Percentiles rank a stretch among this genome's conserved stretches.
phyloP scores from a whole-genome alignment of 2,888 invertebrate genomes.

The Candidula unifasciata region DNA sequence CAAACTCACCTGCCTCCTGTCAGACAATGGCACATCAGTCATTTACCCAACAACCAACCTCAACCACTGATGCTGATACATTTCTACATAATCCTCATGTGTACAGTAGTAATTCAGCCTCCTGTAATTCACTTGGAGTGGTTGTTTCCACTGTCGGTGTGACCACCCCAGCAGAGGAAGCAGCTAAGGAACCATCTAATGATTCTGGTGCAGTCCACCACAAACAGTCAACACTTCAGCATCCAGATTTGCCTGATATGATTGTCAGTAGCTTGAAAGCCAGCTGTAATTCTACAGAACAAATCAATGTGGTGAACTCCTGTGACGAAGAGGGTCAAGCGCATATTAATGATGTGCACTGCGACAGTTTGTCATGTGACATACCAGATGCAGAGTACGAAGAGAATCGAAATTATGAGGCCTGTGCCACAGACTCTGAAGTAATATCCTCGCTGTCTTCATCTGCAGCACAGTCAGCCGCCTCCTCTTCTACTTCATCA shows the following conservation, averaged over 20 bases:
- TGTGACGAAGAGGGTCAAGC: background rate
- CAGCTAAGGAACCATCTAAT: background rate
- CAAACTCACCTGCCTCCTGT: slow-evolving; percentile 30
- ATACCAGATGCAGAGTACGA: slow-evolving; percentile 10
- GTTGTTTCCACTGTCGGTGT: background rate
- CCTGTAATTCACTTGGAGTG: background rate
- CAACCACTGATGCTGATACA: background rate
- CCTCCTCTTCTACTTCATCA: slow-evolving; percentile 27
- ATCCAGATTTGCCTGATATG: background rate
- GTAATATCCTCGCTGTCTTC: slow-evolving; percentile 4
- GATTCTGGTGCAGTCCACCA: too few species aligned
- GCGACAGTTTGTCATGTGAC: background rate
- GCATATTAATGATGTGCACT: background rate
- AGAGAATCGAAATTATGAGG: background rate
- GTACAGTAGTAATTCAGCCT: too few species aligned
- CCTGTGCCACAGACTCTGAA: slow-evolving; percentile 21
- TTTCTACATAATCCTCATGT: background rate
- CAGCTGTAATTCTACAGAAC: background rate
- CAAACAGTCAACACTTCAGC: background rate
- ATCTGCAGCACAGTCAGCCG: slow-evolving; percentile 24
- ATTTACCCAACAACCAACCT: background rate
- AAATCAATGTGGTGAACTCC: background rate
- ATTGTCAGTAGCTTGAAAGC: background rate
- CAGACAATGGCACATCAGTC: background rate
- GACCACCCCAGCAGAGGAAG: background rate